These are phyloP conservation scores for Fistularia tabacaria DNA, from an alignment of 2,797 vertebrate genomes.

Conservation along the genomic window DNA sequence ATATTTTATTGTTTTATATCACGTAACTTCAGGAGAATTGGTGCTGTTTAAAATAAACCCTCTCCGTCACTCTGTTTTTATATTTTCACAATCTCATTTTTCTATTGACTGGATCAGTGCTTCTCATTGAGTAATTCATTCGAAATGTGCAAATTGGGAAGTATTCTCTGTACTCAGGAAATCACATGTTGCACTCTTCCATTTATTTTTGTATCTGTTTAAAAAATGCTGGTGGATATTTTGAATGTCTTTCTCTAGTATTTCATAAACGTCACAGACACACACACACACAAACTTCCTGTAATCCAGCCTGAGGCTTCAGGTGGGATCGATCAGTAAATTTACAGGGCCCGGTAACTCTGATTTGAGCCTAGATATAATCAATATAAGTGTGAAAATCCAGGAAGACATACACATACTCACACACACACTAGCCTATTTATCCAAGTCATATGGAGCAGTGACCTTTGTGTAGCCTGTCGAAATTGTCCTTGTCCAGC, in stretches of 20 bases:
- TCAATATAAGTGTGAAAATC: slow-evolving; percentile 45
- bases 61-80: slow-evolving; percentile 5
- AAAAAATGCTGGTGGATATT: slow-evolving; percentile 19
- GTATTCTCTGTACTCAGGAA: background rate
- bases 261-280: background rate
- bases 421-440: background rate
- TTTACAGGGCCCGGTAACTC: slow-evolving; percentile 46
- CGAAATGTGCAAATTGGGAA: background rate
- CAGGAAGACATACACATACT: slow-evolving; percentile 5
- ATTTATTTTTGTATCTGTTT: slow-evolving; percentile 1
- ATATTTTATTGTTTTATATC: slow-evolving; percentile 51
- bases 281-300: slow-evolving; percentile 5
- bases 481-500: too few species aligned
- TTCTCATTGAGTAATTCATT: background rate
- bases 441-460: too few species aligned
- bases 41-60: slow-evolving; percentile 54
- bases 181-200: background rate
- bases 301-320: slow-evolving; percentile 26
- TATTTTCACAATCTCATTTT: slow-evolving; percentile 5
- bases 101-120: background rate
- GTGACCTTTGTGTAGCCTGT: too few species aligned
- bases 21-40: slow-evolving; percentile 56
- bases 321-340: slow-evolving; percentile 46
- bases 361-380: slow-evolving; percentile 50
- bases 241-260: slow-evolving; percentile 9